Conservation (phyloP, 2,888 invertebrate genomes). For the Temnothorax unifasciatus region DNA sequence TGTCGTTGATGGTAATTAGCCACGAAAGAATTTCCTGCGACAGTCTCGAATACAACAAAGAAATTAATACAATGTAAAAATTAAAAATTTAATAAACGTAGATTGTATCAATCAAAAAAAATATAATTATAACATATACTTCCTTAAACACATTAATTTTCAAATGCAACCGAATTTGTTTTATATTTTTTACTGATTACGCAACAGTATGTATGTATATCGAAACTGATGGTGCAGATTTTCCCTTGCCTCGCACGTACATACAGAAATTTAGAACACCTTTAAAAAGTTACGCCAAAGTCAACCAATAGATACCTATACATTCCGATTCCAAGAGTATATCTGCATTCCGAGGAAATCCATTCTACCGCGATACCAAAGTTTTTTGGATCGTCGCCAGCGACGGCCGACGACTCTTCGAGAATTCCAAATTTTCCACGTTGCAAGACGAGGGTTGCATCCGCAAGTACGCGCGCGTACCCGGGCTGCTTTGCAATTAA, state of each 20-base stretch:
- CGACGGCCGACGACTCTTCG: slow-evolving; percentile 36
- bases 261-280: slow-evolving; percentile 32
- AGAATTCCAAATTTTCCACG: slow-evolving; percentile 45
- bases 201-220: background rate
- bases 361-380: slow-evolving; percentile 39
- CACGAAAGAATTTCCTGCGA: background rate
- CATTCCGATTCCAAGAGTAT: too few species aligned
- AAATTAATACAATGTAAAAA: background rate
- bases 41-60: background rate
- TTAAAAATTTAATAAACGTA: background rate
- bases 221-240: background rate
- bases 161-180: background rate
- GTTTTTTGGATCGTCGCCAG: slow-evolving; percentile 59
- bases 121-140: background rate
- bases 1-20: background rate
- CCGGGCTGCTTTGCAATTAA: slow-evolving; percentile 75
- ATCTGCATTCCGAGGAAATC: slow-evolving; percentile 32
- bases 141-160: background rate
- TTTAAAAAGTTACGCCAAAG: slow-evolving; percentile 49
- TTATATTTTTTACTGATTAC: background rate
- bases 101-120: background rate
- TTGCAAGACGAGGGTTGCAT: slow-evolving; percentile 42
- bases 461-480: slow-evolving; percentile 31
- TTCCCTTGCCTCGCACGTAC: slow-evolving; percentile 1
- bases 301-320: slow-evolving; percentile 42